These are phyloP conservation scores for Formica exsecta DNA, from an alignment of 1,140 invertebrate genomes.

Conservation along the genomic window DNA sequence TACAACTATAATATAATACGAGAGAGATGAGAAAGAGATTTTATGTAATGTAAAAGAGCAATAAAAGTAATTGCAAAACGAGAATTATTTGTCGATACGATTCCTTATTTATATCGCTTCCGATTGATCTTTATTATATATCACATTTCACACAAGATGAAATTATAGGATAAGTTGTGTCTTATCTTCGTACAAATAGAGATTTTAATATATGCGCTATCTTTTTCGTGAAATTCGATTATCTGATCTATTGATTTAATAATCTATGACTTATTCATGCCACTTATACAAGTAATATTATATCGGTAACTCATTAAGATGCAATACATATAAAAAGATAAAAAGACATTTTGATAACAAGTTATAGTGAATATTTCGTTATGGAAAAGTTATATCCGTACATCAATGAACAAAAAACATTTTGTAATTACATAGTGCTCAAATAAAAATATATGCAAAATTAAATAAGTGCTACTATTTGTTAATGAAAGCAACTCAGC, in stretches of 20 bases:
- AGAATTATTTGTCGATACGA: background rate
- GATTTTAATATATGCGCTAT: background rate
- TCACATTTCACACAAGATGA: background rate
- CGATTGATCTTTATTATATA: background rate
- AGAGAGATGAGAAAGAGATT: background rate
- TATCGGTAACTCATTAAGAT: background rate
- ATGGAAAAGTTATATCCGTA: background rate
- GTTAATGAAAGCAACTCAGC: background rate
- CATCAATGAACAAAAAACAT: background rate
- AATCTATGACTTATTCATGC: too few relatives aligned
- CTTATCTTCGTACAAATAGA: background rate
- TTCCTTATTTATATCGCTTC: background rate
- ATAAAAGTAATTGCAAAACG: constrained; percentile 9
- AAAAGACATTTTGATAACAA: too few relatives aligned
- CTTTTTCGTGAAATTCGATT: background rate
- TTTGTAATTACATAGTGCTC: background rate
- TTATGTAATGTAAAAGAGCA: constrained; percentile 14
- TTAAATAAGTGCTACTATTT: background rate
- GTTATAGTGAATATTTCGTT: background rate
- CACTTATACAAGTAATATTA: too few relatives aligned
- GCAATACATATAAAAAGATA: too few relatives aligned
- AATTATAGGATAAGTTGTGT: background rate
- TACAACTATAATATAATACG: too few relatives aligned
- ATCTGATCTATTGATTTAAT: constrained; percentile 1
- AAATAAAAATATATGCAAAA: constrained; percentile 15